phyloP scores from a whole-genome alignment of 2,888 invertebrate species.

The Branchipolynoe longqiensis region DNA sequence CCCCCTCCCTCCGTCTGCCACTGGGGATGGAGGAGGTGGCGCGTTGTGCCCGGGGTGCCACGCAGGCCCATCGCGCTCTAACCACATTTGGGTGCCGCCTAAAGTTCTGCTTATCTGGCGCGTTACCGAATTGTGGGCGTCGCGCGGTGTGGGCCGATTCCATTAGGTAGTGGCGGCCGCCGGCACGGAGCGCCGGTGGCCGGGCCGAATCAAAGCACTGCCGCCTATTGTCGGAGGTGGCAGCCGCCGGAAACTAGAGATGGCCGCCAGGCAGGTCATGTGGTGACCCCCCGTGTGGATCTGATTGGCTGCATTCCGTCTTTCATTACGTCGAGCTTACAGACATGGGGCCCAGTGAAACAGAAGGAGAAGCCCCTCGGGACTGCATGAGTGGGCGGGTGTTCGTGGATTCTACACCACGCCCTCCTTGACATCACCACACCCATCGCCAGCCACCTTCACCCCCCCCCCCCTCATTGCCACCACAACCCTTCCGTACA shows the following conservation, averaged over 20 bases:
- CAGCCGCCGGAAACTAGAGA: neutral
- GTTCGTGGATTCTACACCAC: neutral
- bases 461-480: too few relatives aligned
- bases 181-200: neutral
- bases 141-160: slow-evolving; percentile 33
- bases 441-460: too few relatives aligned
- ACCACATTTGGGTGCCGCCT: slow-evolving; percentile 30
- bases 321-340: neutral
- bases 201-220: slow-evolving; percentile 11
- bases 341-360: neutral
- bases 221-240: neutral
- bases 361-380: neutral
- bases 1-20: too few relatives aligned
- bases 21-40: too few relatives aligned
- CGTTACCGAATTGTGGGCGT: slow-evolving; percentile 26
- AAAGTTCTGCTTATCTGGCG: slow-evolving; percentile 49
- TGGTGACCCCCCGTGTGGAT: neutral
- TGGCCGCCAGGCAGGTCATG: neutral
- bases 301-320: neutral
- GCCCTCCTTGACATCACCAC: too few relatives aligned
- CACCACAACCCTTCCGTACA: too few relatives aligned
- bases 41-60: too few relatives aligned
- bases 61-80: neutral
- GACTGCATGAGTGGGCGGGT: neutral
- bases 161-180: slow-evolving; percentile 9